These are phyloP conservation scores for Philotrypesis tridentata DNA, from an alignment of 1,140 invertebrate species.

Conservation along the genomic window DNA sequence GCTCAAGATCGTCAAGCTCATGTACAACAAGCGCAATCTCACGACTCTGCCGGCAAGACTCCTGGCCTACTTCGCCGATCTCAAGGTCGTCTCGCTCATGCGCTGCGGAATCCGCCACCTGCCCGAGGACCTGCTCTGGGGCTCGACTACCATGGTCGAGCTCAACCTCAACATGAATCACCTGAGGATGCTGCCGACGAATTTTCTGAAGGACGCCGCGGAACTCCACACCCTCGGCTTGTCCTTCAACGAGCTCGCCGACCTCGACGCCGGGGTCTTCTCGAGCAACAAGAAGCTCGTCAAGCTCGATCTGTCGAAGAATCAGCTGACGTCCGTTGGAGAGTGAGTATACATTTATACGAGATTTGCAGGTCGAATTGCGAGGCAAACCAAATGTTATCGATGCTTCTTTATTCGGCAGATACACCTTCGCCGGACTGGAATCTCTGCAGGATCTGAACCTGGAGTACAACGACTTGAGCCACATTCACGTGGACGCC, in stretches of 20 bases:
- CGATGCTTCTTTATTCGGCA: background rate
- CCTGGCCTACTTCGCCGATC: background rate
- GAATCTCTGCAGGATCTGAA: conserved; percentile 28
- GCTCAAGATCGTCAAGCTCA: conserved; percentile 12
- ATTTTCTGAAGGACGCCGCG: background rate
- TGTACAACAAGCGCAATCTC: conserved; percentile 21
- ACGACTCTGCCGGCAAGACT: background rate
- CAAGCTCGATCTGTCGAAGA: conserved; percentile 34
- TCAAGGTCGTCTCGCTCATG: background rate
- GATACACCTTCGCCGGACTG: conserved; percentile 9
- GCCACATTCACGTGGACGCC: conserved; percentile 16
- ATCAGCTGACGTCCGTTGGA: conserved; percentile 19
- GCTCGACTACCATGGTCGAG: background rate
- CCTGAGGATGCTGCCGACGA: background rate
- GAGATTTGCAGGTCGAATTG: no score
- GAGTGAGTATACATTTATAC: conserved; percentile 17
- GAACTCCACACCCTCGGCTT: background rate
- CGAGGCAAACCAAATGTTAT: no score
- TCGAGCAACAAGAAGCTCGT: background rate
- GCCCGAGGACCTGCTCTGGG: conserved; percentile 24
- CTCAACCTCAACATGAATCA: conserved; percentile 26
- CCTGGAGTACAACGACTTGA: conserved; percentile 30
- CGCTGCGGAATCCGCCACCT: background rate
- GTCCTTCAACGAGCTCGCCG: conserved; percentile 7
- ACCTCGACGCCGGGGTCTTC: background rate